Conservation (phyloP, 2,113 vertebrate genomes). For the Erythrocercus mccallii region DNA sequence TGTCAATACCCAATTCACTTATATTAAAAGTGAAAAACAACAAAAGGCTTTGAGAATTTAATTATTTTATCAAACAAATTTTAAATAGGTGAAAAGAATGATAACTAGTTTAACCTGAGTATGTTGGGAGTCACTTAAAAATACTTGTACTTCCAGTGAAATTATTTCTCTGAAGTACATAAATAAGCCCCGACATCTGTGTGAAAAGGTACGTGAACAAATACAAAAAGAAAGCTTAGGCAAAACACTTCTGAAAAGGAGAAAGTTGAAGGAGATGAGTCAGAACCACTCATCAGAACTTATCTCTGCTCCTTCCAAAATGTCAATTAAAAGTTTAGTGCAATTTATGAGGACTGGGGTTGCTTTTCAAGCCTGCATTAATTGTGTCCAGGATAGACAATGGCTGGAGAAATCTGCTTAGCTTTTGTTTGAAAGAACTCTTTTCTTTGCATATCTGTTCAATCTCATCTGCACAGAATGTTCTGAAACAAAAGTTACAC, state of each 20-base stretch:
- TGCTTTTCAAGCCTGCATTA: not conserved
- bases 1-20: not conserved
- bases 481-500: conserved; percentile 22
- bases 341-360: not conserved
- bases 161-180: not conserved
- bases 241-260: not conserved
- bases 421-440: not conserved
- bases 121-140: not conserved
- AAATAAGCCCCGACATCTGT: not conserved
- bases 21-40: not conserved
- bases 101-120: not conserved
- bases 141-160: not conserved
- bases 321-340: not conserved
- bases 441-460: not conserved
- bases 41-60: not conserved
- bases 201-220: not conserved
- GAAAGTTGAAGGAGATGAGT: not conserved
- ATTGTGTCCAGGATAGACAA: not conserved
- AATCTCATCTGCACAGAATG: not conserved
- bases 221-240: not conserved
- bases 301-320: not conserved
- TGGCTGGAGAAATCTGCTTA: not conserved
- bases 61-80: not conserved
- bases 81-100: not conserved
- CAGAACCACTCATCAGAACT: not conserved